These are phyloP conservation scores for Mystacides longicornis DNA, from an alignment of 2,888 invertebrate genomes.

Conservation along the genomic window DNA sequence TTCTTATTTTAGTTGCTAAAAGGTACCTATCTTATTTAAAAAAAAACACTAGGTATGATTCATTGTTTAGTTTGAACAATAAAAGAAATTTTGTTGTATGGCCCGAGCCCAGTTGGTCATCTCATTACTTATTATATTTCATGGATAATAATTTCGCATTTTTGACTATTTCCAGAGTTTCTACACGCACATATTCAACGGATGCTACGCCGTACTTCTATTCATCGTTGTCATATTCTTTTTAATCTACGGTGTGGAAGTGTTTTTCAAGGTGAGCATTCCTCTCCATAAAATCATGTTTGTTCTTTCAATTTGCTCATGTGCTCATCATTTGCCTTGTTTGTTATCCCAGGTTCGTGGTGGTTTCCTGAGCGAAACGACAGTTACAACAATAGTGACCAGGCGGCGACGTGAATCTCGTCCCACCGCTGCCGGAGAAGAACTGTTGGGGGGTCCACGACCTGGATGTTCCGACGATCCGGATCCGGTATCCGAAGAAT, in stretches of 20 bases:
- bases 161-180: slow-evolving; percentile 47
- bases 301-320: too few relatives aligned
- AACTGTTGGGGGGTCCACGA: not conserved
- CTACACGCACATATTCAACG: slow-evolving; percentile 84
- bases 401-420: slow-evolving; percentile 19
- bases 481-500: slow-evolving; percentile 29
- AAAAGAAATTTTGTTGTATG: not conserved
- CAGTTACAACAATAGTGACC: slow-evolving; percentile 54
- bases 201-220: slow-evolving; percentile 84
- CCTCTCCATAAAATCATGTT: too few relatives aligned
- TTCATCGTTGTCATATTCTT: slow-evolving; percentile 88
- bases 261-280: slow-evolving; percentile 75
- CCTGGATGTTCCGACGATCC: slow-evolving; percentile 33
- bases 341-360: slow-evolving; percentile 74
- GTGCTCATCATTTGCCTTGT: too few relatives aligned
- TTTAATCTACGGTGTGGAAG: slow-evolving; percentile 89
- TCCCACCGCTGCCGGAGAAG: slow-evolving; percentile 2
- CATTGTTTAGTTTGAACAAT: not conserved
- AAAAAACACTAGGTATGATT: not conserved
- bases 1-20: too few relatives aligned
- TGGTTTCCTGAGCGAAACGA: slow-evolving; percentile 71
- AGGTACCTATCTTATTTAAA: too few relatives aligned
- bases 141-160: not conserved
- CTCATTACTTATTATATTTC: not conserved
- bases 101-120: not conserved